Evolutionary conservation across 2,797 vertebrate species (phyloP).

Genomic region (Amblyopsis hoosieri): DNA sequence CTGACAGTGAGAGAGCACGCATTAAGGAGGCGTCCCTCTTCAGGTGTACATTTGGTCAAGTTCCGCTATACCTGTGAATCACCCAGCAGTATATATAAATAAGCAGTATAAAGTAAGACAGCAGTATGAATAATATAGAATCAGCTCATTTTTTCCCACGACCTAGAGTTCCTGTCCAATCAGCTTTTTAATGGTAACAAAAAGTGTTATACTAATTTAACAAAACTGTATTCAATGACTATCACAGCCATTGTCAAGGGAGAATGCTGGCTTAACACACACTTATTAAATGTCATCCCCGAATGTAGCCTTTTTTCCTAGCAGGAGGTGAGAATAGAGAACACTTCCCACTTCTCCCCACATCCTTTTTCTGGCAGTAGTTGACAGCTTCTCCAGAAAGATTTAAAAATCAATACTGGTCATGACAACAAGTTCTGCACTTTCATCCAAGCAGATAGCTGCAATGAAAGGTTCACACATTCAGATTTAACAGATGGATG

Average conservation of each 20-base stretch:
- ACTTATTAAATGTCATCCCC: conserved; percentile 33
- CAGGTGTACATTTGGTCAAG: conserved; percentile 34
- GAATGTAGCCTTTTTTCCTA: conserved; percentile 26
- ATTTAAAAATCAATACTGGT: conserved; percentile 69
- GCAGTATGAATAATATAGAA: conserved; percentile 48
- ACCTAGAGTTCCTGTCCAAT: conserved; percentile 28
- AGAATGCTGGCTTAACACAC: conserved; percentile 32
- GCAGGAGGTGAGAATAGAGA: conserved; percentile 33
- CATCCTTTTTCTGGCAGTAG: conserved; percentile 17
- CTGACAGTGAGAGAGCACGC: conserved; percentile 27
- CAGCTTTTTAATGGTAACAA: conserved; percentile 40
- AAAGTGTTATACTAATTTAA: conserved; percentile 44
- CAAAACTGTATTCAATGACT: conserved; percentile 14
- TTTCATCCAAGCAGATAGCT: conserved; percentile 47
- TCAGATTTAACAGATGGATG: conserved; percentile 46
- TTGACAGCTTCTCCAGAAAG: conserved; percentile 59
- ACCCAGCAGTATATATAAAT: conserved; percentile 45
- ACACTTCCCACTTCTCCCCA: conserved; percentile 13
- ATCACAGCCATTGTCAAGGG: conserved; percentile 38
- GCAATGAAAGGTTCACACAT: conserved; percentile 42
- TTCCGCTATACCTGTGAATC: conserved; percentile 21
- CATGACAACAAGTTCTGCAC: conserved; percentile 48
- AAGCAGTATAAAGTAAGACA: conserved; percentile 8
- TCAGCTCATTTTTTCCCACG: conserved; percentile 43
- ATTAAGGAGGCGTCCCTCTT: conserved; percentile 20